A percentile compares a stretch with the other conserved stretches of the same genome.
Evolutionary conservation across 2,888 invertebrate species (phyloP).

Genomic region (Zelleria hepariella): DNA sequence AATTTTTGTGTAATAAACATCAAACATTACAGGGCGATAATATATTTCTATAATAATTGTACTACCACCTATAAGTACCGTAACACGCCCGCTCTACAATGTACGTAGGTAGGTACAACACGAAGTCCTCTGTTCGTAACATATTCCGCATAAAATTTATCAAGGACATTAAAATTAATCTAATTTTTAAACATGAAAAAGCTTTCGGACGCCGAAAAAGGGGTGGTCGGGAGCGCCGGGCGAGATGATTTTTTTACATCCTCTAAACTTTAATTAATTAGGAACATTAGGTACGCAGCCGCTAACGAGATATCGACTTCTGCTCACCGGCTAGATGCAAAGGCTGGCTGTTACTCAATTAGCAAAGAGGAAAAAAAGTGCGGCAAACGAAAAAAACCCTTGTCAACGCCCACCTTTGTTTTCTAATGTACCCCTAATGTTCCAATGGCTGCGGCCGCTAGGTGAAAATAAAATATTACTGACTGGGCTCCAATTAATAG

Average conservation of each 20-base stretch:
- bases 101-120: neutral
- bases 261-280: neutral
- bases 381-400: neutral
- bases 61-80: no score
- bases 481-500: no score
- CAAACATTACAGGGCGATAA: no score
- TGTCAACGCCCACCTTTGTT: no score
- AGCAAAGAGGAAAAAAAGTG: neutral
- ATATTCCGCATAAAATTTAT: neutral
- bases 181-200: conserved; percentile 1
- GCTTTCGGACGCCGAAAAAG: neutral
- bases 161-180: neutral
- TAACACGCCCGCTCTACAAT: no score
- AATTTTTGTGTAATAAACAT: no score
- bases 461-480: no score
- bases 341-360: neutral
- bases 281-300: neutral
- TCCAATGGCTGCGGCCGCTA: no score
- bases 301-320: neutral
- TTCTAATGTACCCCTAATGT: no score
- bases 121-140: neutral
- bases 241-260: neutral
- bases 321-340: neutral
- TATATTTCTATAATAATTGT: no score
- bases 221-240: neutral